Conservation (phyloP, 2,888 invertebrate genomes). For the Biston betularia region DNA sequence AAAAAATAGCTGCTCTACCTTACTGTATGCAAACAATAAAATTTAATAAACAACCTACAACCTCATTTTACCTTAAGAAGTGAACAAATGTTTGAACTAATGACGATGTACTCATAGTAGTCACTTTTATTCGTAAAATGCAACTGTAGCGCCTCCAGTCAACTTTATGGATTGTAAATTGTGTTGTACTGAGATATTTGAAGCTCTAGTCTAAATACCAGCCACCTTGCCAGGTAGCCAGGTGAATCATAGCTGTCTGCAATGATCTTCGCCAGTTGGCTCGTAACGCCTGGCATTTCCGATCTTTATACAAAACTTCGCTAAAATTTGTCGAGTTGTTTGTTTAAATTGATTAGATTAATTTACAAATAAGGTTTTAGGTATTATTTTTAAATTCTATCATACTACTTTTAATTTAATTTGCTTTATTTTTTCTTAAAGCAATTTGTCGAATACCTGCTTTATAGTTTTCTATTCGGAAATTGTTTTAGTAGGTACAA, state of each 20-base stretch:
- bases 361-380: too few species aligned
- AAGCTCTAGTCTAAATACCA: slow-evolving; percentile 23
- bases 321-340: background rate
- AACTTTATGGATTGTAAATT: background rate
- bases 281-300: slow-evolving; percentile 38
- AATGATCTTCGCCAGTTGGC: slow-evolving; percentile 27
- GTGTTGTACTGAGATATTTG: slow-evolving; percentile 4
- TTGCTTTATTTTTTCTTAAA: too few species aligned
- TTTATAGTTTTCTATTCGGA: too few species aligned
- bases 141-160: background rate
- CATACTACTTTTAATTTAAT: too few species aligned
- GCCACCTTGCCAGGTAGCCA: slow-evolving; percentile 28
- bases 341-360: too few species aligned
- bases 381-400: background rate
- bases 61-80: too few species aligned
- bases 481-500: too few species aligned
- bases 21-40: background rate
- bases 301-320: slow-evolving; percentile 26
- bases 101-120: background rate
- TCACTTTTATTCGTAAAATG: background rate
- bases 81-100: background rate
- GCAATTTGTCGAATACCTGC: too few species aligned
- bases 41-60: slow-evolving; percentile 8
- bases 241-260: slow-evolving; percentile 39
- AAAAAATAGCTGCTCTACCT: background rate